A percentile compares a stretch with the other conserved stretches of the same genome.
Conservation (phyloP, 92 coral and sea anemone genomes). For the Pocillopora meandrina region DNA sequence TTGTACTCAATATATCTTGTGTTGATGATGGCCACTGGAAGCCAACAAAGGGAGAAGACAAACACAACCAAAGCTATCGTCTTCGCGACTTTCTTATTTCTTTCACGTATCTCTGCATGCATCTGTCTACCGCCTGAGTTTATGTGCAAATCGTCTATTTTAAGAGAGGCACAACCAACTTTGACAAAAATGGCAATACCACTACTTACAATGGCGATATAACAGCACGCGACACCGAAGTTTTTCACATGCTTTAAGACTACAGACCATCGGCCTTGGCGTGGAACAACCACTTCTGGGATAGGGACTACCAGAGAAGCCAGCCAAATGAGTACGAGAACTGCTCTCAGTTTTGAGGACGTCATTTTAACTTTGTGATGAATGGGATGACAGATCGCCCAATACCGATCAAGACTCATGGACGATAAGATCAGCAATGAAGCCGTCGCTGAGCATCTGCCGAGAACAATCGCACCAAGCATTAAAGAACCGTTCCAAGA, state of each 20-base stretch:
- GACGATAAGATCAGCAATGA: constrained; percentile 12
- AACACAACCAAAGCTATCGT: constrained; percentile 17
- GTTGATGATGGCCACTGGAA: not conserved
- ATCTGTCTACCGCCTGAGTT: not conserved
- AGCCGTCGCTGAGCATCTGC: constrained; percentile 3
- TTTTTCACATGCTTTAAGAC: not conserved
- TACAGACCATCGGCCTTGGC: not conserved
- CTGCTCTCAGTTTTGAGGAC: not conserved
- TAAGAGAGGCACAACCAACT: constrained; percentile 1
- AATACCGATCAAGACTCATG: constrained; percentile 27
- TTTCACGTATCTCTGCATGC: constrained; percentile 1
- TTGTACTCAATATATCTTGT: not conserved
- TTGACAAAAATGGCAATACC: not conserved
- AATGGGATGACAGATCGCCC: constrained; percentile 22
- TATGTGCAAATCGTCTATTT: not conserved
- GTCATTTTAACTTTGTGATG: constrained; percentile 26
- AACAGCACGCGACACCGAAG: not conserved
- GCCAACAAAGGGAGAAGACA: constrained; percentile 22
- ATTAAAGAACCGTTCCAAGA: not conserved
- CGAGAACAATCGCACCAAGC: not conserved
- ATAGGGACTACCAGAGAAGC: not conserved
- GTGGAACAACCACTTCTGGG: not conserved
- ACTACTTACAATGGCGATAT: not conserved
- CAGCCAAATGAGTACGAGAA: constrained; percentile 7
- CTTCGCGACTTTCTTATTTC: constrained; percentile 30